Evolutionary conservation across 2,113 vertebrate genomes (phyloP).

Genomic region (Tamias sibiricus): DNA sequence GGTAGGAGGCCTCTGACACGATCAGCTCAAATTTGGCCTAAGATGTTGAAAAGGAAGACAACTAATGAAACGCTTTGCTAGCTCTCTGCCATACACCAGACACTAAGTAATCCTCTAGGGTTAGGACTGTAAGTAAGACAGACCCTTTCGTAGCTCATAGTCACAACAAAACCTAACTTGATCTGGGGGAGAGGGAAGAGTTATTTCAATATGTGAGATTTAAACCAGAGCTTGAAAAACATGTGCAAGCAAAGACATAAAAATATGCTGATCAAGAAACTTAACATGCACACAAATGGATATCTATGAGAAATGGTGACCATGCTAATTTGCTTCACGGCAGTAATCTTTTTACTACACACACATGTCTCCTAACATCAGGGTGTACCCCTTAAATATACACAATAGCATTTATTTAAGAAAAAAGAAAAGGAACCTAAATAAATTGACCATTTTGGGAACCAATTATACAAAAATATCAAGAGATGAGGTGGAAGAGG

Average conservation of each 20-base stretch:
- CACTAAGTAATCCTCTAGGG: neutral
- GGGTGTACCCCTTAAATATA: neutral
- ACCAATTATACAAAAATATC: neutral
- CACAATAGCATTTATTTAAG: neutral
- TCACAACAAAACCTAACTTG: neutral
- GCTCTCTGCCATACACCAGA: neutral
- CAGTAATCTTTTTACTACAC: neutral
- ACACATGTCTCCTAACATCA: neutral
- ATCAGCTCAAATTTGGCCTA: conserved; percentile 98
- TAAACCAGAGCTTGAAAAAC: neutral
- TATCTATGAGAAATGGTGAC: neutral
- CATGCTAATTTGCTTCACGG: neutral
- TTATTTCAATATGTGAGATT: neutral
- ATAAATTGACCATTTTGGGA: neutral
- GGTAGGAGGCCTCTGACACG: conserved; percentile 96
- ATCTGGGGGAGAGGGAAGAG: neutral
- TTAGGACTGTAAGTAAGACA: accelerated
- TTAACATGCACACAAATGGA: neutral
- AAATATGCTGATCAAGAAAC: neutral
- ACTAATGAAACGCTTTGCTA: neutral
- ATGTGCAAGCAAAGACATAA: neutral
- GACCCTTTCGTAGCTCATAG: neutral
- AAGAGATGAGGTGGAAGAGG: neutral
- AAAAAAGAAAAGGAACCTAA: neutral
- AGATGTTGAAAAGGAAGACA: neutral